These are phyloP conservation scores for Agrotis segetum DNA, from an alignment of 2,888 invertebrate genomes.

Conservation along the genomic window DNA sequence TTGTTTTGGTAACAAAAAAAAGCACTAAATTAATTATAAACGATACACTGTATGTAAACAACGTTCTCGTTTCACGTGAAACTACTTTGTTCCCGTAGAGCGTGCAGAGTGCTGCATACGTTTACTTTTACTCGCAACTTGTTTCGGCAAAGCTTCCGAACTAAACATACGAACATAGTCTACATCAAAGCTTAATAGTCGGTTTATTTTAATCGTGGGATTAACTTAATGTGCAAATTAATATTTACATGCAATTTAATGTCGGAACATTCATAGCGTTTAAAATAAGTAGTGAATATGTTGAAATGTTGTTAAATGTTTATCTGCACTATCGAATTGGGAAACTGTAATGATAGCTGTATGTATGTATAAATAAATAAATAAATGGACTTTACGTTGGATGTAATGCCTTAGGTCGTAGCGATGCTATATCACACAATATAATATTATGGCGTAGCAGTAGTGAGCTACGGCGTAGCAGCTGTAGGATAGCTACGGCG, in stretches of 20 bases:
- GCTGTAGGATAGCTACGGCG: too few relatives aligned
- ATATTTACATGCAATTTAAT: neutral
- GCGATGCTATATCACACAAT: neutral
- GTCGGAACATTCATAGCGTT: neutral
- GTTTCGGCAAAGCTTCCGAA: constrained; percentile 32
- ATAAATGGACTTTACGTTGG: neutral
- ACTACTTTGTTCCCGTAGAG: constrained; percentile 22
- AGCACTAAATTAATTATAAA: neutral
- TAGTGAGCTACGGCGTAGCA: too few relatives aligned
- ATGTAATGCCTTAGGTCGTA: constrained; percentile 1
- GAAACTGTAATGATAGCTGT: too few relatives aligned
- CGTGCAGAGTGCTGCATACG: constrained; percentile 38
- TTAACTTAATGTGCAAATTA: neutral
- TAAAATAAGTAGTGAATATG: neutral
- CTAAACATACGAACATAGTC: constrained; percentile 20
- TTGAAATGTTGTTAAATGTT: too few relatives aligned
- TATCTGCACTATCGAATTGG: too few relatives aligned
- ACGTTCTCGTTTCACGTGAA: constrained; percentile 24
- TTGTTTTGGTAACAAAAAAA: neutral
- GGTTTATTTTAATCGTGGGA: constrained; percentile 7
- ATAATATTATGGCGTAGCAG: neutral
- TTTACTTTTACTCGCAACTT: constrained; percentile 35
- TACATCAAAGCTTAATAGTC: constrained; percentile 15
- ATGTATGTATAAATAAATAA: neutral
- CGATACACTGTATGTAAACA: neutral